Conservation (phyloP, 2,888 invertebrate species). For the Meliscaeva auricollis region DNA sequence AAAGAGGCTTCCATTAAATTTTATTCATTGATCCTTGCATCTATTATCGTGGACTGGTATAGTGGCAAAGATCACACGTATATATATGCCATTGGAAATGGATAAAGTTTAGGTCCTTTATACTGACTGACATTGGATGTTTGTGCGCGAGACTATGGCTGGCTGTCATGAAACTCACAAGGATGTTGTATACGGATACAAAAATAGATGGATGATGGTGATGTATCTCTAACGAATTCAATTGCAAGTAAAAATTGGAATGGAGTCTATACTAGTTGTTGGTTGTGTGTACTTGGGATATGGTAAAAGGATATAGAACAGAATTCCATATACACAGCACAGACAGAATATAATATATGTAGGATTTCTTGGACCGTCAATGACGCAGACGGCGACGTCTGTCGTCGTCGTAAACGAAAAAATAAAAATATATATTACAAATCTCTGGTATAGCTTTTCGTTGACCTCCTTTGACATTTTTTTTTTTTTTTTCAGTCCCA, state of each 20-base stretch:
- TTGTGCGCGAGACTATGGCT: slow-evolving; percentile 39
- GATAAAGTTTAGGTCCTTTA: slow-evolving; percentile 57
- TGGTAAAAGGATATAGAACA: slow-evolving; percentile 17
- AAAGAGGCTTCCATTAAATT: slow-evolving; percentile 54
- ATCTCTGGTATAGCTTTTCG: slow-evolving; percentile 11
- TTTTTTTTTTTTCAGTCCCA: not conserved
- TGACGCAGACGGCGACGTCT: not conserved
- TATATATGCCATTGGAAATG: slow-evolving; percentile 60
- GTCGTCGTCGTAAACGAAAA: not conserved
- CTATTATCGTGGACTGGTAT: slow-evolving; percentile 17
- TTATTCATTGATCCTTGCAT: slow-evolving; percentile 61
- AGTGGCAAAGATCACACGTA: slow-evolving; percentile 64
- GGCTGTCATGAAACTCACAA: slow-evolving; percentile 41
- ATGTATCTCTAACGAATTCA: slow-evolving; percentile 62
- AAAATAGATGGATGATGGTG: slow-evolving; percentile 43
- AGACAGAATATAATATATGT: not conserved
- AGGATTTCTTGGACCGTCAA: not conserved
- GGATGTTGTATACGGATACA: not conserved
- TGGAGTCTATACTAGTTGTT: not conserved
- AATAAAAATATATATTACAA: slow-evolving; percentile 19
- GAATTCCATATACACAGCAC: not conserved
- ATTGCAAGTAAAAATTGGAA: slow-evolving; percentile 50
- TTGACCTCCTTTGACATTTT: slow-evolving; percentile 37
- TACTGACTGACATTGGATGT: slow-evolving; percentile 41
- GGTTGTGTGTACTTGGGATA: not conserved